These are phyloP conservation scores for Sternotherus odoratus DNA, from an alignment of 2,797 vertebrate species.

Conservation along the genomic window DNA sequence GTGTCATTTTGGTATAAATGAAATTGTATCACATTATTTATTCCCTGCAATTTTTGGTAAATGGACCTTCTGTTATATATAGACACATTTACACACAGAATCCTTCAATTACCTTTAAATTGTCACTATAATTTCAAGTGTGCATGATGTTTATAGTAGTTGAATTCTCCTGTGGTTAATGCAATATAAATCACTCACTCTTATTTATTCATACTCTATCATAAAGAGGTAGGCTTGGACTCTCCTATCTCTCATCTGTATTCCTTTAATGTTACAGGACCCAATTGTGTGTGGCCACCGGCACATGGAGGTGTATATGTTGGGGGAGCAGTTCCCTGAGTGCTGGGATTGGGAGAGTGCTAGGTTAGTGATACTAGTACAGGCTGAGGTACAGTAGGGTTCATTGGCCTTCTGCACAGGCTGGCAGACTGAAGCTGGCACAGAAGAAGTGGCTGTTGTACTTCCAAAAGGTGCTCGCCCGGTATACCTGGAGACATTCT, in stretches of 20 bases:
- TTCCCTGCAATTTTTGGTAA: slow-evolving; percentile 50
- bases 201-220: slow-evolving; percentile 46
- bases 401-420: neutral
- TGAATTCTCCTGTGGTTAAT: slow-evolving; percentile 36
- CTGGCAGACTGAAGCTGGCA: neutral
- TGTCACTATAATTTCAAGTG: slow-evolving; percentile 53
- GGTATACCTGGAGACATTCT: neutral
- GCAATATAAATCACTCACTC: slow-evolving; percentile 43
- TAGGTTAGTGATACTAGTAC: neutral
- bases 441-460: neutral
- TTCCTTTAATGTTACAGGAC: neutral
- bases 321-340: neutral
- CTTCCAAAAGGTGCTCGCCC: neutral
- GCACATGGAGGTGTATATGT: neutral
- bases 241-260: neutral
- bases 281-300: neutral
- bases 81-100: slow-evolving; percentile 20
- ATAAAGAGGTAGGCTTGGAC: slow-evolving; percentile 28
- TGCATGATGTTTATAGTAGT: slow-evolving; percentile 46
- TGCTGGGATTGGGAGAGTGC: fast-evolving
- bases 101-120: slow-evolving; percentile 53
- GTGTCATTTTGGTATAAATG: slow-evolving; percentile 65
- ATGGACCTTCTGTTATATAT: neutral
- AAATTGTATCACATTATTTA: slow-evolving; percentile 51
- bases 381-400: neutral